These are phyloP conservation scores for Drosophila orena DNA, from an alignment of 1,140 invertebrate species.

Conservation along the genomic window DNA sequence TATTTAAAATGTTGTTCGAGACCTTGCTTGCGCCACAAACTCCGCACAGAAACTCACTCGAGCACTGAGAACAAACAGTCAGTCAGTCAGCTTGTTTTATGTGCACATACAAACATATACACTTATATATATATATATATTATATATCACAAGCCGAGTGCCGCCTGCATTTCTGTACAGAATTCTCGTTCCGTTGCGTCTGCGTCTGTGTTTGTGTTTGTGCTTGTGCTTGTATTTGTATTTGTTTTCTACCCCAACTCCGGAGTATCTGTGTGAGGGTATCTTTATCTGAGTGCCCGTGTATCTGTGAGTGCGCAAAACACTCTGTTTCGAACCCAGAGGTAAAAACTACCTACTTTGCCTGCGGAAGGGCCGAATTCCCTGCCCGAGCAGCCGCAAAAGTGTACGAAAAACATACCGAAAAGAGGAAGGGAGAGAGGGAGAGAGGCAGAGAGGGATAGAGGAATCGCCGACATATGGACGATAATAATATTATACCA, in stretches of 20 bases:
- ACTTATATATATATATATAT: conserved; percentile 9
- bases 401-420: conserved; percentile 76
- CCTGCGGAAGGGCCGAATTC: conserved; percentile 46
- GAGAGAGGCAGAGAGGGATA: too few species aligned
- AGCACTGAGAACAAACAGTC: conserved; percentile 15
- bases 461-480: conserved; percentile 34
- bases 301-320: conserved; percentile 52
- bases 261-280: conserved; percentile 40
- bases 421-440: conserved; percentile 26
- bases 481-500: conserved; percentile 62
- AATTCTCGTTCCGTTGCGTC: conserved; percentile 27
- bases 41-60: conserved; percentile 21
- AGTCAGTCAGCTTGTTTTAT: conserved; percentile 11
- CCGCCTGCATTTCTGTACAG: conserved; percentile 57
- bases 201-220: conserved; percentile 31
- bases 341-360: conserved; percentile 82
- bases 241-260: conserved; percentile 43
- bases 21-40: conserved; percentile 10
- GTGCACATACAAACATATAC: conserved; percentile 1
- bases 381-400: conserved; percentile 58
- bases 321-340: conserved; percentile 41
- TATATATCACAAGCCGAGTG: conserved; percentile 37
- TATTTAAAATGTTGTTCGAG: conserved; percentile 1
- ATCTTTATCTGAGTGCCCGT: conserved; percentile 4
- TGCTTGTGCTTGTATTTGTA: conserved; percentile 35